Evolutionary conservation across 2,113 vertebrate species (phyloP).

Genomic region (Poecile atricapillus): DNA sequence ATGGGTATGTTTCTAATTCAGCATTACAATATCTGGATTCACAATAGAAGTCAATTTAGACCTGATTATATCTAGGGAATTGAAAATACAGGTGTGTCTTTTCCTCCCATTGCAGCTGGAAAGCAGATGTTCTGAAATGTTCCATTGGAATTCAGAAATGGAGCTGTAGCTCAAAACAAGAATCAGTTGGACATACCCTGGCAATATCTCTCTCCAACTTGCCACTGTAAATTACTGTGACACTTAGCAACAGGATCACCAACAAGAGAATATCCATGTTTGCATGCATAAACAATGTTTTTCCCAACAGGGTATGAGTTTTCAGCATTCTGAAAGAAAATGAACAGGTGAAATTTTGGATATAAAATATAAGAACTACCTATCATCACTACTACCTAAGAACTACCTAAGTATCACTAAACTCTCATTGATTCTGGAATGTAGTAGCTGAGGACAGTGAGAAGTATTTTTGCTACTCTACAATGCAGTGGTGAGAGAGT

Average conservation of each 20-base stretch:
- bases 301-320: slow-evolving; percentile 76
- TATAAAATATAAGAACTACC: not conserved
- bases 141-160: not conserved
- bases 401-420: not conserved
- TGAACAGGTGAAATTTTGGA: not conserved
- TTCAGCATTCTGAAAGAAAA: slow-evolving; percentile 66
- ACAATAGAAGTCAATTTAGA: not conserved
- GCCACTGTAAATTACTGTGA: slow-evolving; percentile 78
- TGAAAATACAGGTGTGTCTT: not conserved
- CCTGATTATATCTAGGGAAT: not conserved
- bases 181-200: slow-evolving; percentile 74
- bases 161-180: not conserved
- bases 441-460: not conserved
- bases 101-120: fast-evolving
- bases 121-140: not conserved
- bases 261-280: slow-evolving; percentile 73
- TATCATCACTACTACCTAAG: not conserved
- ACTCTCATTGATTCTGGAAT: not conserved
- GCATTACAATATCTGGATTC: not conserved
- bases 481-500: not conserved
- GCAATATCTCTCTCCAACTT: slow-evolving; percentile 70
- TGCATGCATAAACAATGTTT: slow-evolving; percentile 82
- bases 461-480: not conserved
- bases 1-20: not conserved
- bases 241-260: slow-evolving; percentile 81